Conservation (phyloP, 2,113 vertebrate genomes). For the Aptenodytes patagonicus region DNA sequence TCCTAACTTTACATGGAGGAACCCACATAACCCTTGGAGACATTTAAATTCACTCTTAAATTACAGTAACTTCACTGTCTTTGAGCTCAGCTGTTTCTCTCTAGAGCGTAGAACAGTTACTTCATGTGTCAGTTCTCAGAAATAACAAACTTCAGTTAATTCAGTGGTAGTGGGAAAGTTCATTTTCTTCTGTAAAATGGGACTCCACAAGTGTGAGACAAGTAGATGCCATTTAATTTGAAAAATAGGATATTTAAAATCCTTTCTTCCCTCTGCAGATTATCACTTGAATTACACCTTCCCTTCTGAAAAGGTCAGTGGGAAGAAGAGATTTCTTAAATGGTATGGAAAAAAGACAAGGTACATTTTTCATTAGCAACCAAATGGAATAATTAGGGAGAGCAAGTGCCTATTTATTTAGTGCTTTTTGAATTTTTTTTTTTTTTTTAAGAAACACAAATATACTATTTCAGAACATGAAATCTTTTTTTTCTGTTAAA, state of each 20-base stretch:
- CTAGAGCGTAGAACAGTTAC: background rate
- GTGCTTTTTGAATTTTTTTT: background rate
- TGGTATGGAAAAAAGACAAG: background rate
- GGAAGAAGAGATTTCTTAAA: background rate
- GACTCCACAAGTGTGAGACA: background rate
- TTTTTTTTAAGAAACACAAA: background rate
- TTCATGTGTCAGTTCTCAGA: background rate
- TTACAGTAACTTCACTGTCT: background rate
- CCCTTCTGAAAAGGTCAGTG: background rate
- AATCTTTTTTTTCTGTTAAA: background rate
- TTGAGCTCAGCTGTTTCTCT: background rate
- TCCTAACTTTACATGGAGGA: background rate
- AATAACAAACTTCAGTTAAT: background rate
- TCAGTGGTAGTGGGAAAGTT: background rate
- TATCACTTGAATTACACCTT: background rate
- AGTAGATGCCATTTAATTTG: background rate
- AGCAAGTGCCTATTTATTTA: background rate
- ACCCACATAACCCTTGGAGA: background rate
- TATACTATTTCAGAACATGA: rapidly evolving
- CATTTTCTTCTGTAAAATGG: background rate
- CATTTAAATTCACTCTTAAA: background rate
- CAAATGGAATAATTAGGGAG: background rate
- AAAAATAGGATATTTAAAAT: background rate
- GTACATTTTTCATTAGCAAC: background rate
- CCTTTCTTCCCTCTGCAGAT: background rate